Evolutionary conservation across 2,797 vertebrate species (phyloP).

Genomic region (Enteromius anoplus): DNA sequence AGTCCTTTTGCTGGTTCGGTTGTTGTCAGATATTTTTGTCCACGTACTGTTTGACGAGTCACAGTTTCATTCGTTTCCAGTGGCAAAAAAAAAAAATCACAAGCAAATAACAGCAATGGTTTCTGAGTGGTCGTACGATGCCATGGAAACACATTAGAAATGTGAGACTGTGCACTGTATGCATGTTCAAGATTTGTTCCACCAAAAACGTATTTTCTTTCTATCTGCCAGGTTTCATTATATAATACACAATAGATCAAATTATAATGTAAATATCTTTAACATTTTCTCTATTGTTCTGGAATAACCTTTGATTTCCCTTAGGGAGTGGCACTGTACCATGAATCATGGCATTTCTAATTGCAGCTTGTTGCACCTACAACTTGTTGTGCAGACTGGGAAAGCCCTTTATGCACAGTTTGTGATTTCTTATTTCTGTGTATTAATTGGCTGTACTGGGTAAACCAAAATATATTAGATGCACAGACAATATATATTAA

Average conservation of each 20-base stretch:
- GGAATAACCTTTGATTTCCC: conserved; percentile 41
- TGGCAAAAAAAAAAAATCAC: conserved; percentile 4
- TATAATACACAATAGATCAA: conserved; percentile 8
- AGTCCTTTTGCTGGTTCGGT: neutral
- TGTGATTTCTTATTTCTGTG: conserved; percentile 17
- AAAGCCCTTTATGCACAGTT: conserved; percentile 4
- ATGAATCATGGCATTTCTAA: conserved; percentile 50
- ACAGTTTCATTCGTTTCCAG: conserved; percentile 29
- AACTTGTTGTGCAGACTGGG: conserved; percentile 23
- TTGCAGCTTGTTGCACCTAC: conserved; percentile 46
- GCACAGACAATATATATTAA: neutral
- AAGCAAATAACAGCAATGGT: neutral
- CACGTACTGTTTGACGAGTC: neutral
- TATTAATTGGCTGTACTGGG: neutral
- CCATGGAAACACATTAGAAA: conserved; percentile 40
- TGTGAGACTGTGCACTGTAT: conserved; percentile 22
- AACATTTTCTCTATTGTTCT: conserved; percentile 24
- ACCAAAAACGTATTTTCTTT: conserved; percentile 24
- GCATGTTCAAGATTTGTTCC: conserved; percentile 2
- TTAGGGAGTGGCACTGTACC: conserved; percentile 42
- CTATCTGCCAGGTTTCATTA: neutral
- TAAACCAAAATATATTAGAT: neutral
- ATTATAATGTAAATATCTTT: conserved; percentile 23
- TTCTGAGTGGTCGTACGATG: conserved; percentile 1
- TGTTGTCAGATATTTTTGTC: conserved; percentile 14